A percentile compares a stretch with the other conserved stretches of the same genome.
Conservation (phyloP, 1,140 invertebrate species). For the Aphis craccivora region DNA sequence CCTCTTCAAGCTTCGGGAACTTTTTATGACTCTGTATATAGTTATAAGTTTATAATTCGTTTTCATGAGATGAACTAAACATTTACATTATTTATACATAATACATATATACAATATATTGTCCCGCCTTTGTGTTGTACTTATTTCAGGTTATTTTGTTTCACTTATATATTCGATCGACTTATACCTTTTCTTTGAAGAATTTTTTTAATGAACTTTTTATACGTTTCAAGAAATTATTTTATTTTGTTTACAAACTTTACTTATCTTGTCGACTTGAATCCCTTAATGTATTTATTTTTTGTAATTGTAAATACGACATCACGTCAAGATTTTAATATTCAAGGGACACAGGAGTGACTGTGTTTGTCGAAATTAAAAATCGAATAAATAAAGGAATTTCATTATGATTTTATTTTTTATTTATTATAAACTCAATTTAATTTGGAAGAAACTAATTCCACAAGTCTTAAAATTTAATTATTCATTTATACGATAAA, state of each 20-base stretch:
- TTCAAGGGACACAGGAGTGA: not conserved
- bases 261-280: not conserved
- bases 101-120: slow-evolving; percentile 26
- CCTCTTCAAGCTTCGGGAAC: not conserved
- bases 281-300: not conserved
- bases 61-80: slow-evolving; percentile 54
- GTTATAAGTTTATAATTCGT: slow-evolving; percentile 55
- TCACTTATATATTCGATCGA: slow-evolving; percentile 33
- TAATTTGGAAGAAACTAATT: not conserved
- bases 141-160: slow-evolving; percentile 44
- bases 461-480: slow-evolving; percentile 25
- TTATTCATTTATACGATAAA: slow-evolving; percentile 19
- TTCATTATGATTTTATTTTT: slow-evolving; percentile 7
- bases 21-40: slow-evolving; percentile 38
- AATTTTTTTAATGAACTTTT: not conserved
- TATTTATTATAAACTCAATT: slow-evolving; percentile 10
- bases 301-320: not conserved
- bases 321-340: not conserved
- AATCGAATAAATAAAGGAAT: not conserved
- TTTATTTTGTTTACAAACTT: slow-evolving; percentile 12
- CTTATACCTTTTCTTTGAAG: not conserved
- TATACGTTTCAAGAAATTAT: not conserved
- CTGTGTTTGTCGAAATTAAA: slow-evolving; percentile 1
- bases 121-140: not conserved
- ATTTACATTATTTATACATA: slow-evolving; percentile 41